phyloP scores from a whole-genome alignment of 2,888 invertebrate genomes.

The Erebia palarica region DNA sequence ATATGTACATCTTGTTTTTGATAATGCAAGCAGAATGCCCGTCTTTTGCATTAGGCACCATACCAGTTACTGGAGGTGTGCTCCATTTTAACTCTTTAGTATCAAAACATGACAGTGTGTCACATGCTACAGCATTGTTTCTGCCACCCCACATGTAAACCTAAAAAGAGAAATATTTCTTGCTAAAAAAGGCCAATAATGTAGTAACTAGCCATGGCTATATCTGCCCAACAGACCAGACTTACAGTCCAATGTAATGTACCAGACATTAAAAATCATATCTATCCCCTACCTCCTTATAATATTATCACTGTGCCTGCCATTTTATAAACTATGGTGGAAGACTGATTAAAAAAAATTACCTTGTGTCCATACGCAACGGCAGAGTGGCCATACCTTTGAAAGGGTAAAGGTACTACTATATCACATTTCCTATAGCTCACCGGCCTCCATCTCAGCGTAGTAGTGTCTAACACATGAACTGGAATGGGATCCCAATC shows the following conservation, averaged over 20 bases:
- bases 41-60: constrained; percentile 91
- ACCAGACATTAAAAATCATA: too few species aligned
- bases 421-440: constrained; percentile 69
- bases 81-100: constrained; percentile 87
- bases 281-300: too few species aligned
- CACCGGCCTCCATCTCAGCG: constrained; percentile 83
- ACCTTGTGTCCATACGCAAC: constrained; percentile 88
- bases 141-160: constrained; percentile 96
- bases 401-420: constrained; percentile 89
- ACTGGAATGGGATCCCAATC: constrained; percentile 92
- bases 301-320: too few species aligned
- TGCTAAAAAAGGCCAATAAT: not conserved
- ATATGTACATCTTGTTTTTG: constrained; percentile 91
- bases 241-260: too few species aligned
- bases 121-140: constrained; percentile 91
- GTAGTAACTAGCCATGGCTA: too few species aligned
- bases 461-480: constrained; percentile 90
- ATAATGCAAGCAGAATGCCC: constrained; percentile 95
- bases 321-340: not conserved
- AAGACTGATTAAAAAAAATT: constrained; percentile 23
- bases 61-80: constrained; percentile 85
- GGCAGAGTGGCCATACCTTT: constrained; percentile 96
- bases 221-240: too few species aligned
- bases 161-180: constrained; percentile 50
- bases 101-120: constrained; percentile 91